Base-by-base conservation (phyloP, 1,140 invertebrate species). In the Magallana angulata region DNA sequence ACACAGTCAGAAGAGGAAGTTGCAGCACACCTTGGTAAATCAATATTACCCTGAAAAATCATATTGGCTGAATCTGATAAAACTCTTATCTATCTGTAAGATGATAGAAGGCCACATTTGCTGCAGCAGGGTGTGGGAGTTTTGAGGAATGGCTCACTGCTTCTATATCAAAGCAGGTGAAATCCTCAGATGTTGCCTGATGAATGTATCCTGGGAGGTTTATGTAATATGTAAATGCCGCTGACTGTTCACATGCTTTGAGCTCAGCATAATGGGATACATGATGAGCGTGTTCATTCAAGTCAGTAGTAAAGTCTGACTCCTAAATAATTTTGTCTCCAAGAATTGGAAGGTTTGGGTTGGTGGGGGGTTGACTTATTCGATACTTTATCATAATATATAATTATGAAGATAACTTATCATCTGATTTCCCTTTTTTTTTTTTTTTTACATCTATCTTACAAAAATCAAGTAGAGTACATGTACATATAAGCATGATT, bases 41-140 rank as follows among this genome's bases (percentile, higher is more conserved):
- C 68, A 76, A 76, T 30, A 76, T 76, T 76, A 76, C 68, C 68
- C 68, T 71, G 60, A 76, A 76, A 76, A 48, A 36, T 76, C 68
- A 76, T 64, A 64, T 18, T 64, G 16, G 18, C 60, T 64, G 16
- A 64, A 64, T 76, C 68, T 76, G 68, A 76, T 76, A 76, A 36
- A 48, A 30, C 24, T 76, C 68, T 76, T 76, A 76, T 76, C 68
- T 76, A 76, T 76, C 24, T 30, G 36, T 76, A 76, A 76, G 24
- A 76, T 76, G 68, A 36, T 24, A 76, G 24, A 76, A 76, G 24
- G 24, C 8, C 30, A 36, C 68, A 76, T 76, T 76, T 76, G 68
- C 36, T 18, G 18, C 12, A 24, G 36, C 11, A 76, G 68, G 68
- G 68, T 76, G 68, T 76, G 68, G 68, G 68, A 76, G 68, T 76